Base-by-base conservation (phyloP, 2,888 invertebrate genomes). In the Hydriomena furcata region DNA sequence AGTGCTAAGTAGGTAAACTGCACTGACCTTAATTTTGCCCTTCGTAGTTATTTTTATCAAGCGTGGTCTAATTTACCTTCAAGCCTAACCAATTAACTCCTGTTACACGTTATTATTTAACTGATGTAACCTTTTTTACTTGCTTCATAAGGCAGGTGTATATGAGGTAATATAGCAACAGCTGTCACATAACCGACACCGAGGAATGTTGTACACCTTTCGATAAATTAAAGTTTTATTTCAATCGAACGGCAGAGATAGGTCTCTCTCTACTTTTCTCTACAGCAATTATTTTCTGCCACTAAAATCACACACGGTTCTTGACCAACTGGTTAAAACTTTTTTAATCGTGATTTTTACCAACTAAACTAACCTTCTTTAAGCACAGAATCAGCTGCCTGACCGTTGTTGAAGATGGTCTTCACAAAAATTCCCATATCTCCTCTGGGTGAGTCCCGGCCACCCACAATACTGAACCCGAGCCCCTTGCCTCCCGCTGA, bases 401-500 rank as follows among this genome's bases (percentile, higher is more conserved):
- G 95, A 3, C 97, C 97, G 64, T 94, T 93, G 51, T 95, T 94
- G 74, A 96, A 96, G 57, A 97, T 94, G 13, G 96, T 95, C 81
- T 97, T 96, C 11, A 97, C 95, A 76, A 95, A 97, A 65, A 97
- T 96, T 31, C 97, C 97, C 93, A 97, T 95, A 65, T 94, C 94
- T 0, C 96, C 97, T 59, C 94, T 93, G 1, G 96, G 95, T 7
- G 96, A 96, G 76, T 97, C 97, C 43, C 93, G 93, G 1, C 97
- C 97, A 7, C 97, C 97, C 11, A 97, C 97, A 62, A 97, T 96
- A 63, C 96, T 97, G 84, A 97, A 97, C 10, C 97, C 97, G 12
- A 97, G 92, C 24, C 96, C 95, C 81, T 96, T 97, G 55, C 94
- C 94, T 7, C 96, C 95, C 1, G 95, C 94, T 35, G 96, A 96